phyloP scores from a whole-genome alignment of 1,140 invertebrate species.

The Pseudomyrmex cubaensis region DNA sequence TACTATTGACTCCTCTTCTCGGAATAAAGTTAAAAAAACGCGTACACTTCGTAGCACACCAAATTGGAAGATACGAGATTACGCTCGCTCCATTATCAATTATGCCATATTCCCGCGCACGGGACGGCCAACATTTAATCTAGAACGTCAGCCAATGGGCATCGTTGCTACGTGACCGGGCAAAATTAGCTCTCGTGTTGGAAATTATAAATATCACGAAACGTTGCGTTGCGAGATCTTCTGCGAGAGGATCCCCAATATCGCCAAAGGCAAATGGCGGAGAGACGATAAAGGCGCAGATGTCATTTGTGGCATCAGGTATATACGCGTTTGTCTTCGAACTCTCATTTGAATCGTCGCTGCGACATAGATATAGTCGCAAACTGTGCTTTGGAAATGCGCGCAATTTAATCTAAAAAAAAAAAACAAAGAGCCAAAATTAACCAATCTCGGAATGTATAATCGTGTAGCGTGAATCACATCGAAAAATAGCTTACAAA shows the following conservation, averaged over 20 bases:
- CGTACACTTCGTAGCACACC: conserved; percentile 33
- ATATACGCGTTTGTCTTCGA: conserved; percentile 10
- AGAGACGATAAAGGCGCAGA: conserved; percentile 23
- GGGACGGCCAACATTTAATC: conserved; percentile 46
- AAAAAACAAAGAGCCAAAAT: conserved; percentile 12
- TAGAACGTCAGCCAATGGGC: conserved; percentile 43
- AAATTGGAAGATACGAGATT: conserved; percentile 58
- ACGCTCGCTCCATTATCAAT: conserved; percentile 48
- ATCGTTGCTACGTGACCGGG: conserved; percentile 49
- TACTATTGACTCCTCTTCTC: background rate
- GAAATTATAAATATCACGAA: conserved; percentile 54
- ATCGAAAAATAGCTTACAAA: too few relatives aligned
- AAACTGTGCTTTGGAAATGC: background rate
- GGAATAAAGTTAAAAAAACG: conserved; percentile 25
- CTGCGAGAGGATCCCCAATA: conserved; percentile 29
- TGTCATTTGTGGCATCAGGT: conserved; percentile 45
- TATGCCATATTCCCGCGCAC: conserved; percentile 47
- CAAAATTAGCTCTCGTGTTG: conserved; percentile 48
- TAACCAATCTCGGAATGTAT: background rate
- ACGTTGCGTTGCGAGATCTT: too few relatives aligned
- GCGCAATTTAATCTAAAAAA: background rate
- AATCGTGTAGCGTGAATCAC: background rate
- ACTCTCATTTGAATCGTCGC: background rate
- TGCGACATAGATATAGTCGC: background rate
- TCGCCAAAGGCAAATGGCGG: conserved; percentile 20